phyloP scores from a whole-genome alignment of 1,140 invertebrate genomes.

The Maniola jurtina region DNA sequence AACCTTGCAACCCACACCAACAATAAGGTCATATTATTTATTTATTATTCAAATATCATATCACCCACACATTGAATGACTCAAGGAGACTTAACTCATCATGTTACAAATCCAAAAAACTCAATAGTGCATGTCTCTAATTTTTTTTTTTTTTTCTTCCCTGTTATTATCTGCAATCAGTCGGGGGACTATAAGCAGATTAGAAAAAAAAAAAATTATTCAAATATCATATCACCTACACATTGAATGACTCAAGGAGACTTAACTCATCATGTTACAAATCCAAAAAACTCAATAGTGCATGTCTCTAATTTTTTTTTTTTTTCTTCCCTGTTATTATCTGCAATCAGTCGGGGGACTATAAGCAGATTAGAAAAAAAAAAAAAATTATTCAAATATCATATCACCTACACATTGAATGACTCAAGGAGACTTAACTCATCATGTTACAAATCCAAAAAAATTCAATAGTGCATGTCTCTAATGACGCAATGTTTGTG shows the following conservation, averaged over 20 bases:
- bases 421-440: constrained; percentile 40
- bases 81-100: constrained; percentile 39
- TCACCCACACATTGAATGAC: constrained; percentile 33
- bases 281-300: constrained; percentile 14
- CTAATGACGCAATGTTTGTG: background rate
- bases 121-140: constrained; percentile 13
- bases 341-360: too few species aligned
- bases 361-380: too few species aligned
- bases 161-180: too few species aligned
- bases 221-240: constrained; percentile 35
- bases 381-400: constrained; percentile 32
- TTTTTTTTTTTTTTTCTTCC: too few species aligned
- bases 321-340: too few species aligned
- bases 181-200: too few species aligned
- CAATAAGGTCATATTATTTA: constrained; percentile 28
- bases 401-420: constrained; percentile 33
- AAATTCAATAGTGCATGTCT: constrained; percentile 8
- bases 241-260: constrained; percentile 40
- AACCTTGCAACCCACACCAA: constrained; percentile 34
- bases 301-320: constrained; percentile 12
- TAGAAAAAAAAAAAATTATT: too few species aligned
- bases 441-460: constrained; percentile 26
- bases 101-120: constrained; percentile 24
- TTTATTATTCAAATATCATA: constrained; percentile 29
- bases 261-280: constrained; percentile 28